phyloP scores from a whole-genome alignment of 2,888 invertebrate genomes.

The Trissonchulus latispiculum region DNA sequence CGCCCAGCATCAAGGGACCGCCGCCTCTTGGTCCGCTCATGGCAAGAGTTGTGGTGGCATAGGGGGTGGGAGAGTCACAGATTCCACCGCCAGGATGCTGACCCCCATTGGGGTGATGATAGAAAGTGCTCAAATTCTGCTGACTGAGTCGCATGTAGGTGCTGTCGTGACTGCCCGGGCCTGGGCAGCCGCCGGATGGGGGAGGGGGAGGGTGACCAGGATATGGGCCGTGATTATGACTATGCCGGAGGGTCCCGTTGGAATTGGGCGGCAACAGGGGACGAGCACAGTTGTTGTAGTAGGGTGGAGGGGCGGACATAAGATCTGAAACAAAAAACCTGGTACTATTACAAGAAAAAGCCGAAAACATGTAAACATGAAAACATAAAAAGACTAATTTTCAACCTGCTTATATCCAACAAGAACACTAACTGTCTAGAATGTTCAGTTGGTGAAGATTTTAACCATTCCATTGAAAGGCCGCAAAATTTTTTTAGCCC shows the following conservation, averaged over 20 bases:
- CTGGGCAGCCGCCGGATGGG: neutral
- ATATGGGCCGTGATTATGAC: too few species aligned
- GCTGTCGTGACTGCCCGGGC: neutral
- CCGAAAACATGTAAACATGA: too few species aligned
- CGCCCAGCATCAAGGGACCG: neutral
- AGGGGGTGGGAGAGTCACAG: slow-evolving; percentile 36
- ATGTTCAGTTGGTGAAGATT: neutral
- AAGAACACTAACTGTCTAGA: too few species aligned
- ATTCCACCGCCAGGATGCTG: neutral
- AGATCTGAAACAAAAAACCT: slow-evolving; percentile 3
- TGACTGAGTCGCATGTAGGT: slow-evolving; percentile 10
- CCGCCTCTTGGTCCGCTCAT: slow-evolving; percentile 34
- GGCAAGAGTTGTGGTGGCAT: slow-evolving; percentile 40
- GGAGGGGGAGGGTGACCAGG: too few species aligned
- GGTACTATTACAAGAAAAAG: too few species aligned
- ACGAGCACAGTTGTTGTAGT: neutral
- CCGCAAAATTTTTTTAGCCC: too few species aligned
- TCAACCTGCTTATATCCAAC: too few species aligned
- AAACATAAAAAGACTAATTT: too few species aligned
- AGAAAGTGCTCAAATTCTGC: slow-evolving; percentile 32
- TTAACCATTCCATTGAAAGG: too few species aligned
- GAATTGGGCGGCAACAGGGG: neutral
- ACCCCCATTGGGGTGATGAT: too few species aligned
- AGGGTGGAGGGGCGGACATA: neutral
- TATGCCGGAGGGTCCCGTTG: slow-evolving; percentile 5